Evolutionary conservation across 2,113 vertebrate species (phyloP).

Genomic region (Lethenteron reissneri): DNA sequence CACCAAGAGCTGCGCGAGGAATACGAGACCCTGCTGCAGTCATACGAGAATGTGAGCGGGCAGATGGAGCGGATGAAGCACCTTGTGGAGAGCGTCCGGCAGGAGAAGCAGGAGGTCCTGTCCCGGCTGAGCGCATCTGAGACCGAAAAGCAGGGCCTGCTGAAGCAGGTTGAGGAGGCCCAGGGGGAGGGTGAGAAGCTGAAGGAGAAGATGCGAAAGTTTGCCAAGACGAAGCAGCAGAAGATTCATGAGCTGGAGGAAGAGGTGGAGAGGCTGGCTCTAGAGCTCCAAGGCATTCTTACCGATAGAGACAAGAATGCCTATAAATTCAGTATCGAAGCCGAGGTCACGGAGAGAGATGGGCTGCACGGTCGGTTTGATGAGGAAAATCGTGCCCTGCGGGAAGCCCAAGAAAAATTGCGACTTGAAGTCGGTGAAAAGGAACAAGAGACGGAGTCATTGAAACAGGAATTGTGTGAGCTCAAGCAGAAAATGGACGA

Average conservation of each 20-base stretch:
- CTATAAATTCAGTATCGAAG: too few species aligned
- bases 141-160: conserved; percentile 29
- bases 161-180: conserved; percentile 38
- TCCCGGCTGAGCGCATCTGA: conserved; percentile 32
- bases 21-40: conserved; percentile 71
- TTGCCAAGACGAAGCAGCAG: conserved; percentile 78
- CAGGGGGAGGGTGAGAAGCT: conserved; percentile 47
- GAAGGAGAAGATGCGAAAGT: conserved; percentile 92
- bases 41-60: conserved; percentile 74
- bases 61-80: conserved; percentile 56
- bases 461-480: conserved; percentile 22
- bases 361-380: too few species aligned
- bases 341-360: too few species aligned
- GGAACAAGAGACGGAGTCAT: conserved; percentile 25
- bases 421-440: too few species aligned
- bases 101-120: conserved; percentile 57
- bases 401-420: too few species aligned
- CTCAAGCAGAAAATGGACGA: conserved; percentile 17
- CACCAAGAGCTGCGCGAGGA: conserved; percentile 51
- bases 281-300: background rate
- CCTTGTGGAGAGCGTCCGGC: conserved; percentile 45
- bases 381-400: too few species aligned
- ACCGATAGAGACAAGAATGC: too few species aligned
- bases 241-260: conserved; percentile 83
- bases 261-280: conserved; percentile 53